A percentile compares a stretch with the other conserved stretches of the same genome.
These are phyloP conservation scores for Anguilla megastoma DNA, from an alignment of 2,797 vertebrate species.

Conservation along the genomic window DNA sequence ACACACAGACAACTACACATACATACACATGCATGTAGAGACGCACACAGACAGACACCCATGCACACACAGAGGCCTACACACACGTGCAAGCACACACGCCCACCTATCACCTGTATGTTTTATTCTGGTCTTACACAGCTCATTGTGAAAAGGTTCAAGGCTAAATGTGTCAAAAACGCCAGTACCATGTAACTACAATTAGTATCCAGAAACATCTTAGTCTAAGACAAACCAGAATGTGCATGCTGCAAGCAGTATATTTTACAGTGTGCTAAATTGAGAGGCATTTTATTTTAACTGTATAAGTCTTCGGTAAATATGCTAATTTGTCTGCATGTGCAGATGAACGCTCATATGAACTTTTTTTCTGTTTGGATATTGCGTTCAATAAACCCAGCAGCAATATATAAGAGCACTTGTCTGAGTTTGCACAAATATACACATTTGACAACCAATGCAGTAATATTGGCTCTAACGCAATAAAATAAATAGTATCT, in stretches of 20 bases:
- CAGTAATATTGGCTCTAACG: neutral
- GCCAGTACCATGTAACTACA: conserved; percentile 25
- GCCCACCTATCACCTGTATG: neutral
- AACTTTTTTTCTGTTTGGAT: neutral
- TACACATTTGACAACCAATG: neutral
- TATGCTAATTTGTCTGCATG: neutral
- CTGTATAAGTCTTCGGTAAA: neutral
- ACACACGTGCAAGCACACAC: conserved; percentile 28
- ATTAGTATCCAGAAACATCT: conserved; percentile 30
- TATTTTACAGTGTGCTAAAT: neutral
- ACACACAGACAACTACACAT: neutral
- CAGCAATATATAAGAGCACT: neutral
- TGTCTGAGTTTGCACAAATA: neutral
- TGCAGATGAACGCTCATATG: neutral
- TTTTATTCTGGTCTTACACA: neutral
- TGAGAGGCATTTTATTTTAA: neutral
- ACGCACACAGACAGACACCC: conserved; percentile 19
- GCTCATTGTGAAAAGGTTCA: neutral
- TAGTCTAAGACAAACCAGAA: neutral
- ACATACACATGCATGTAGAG: conserved; percentile 24
- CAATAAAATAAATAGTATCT: neutral
- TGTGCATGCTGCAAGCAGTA: neutral
- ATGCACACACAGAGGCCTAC: neutral
- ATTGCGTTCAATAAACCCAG: neutral
- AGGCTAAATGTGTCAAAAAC: conserved; percentile 44